A percentile compares a stretch with the other conserved stretches of the same genome.
These are phyloP conservation scores for Sarcophilus harrisii DNA, from an alignment of 2,797 vertebrate species.

Conservation along the genomic window DNA sequence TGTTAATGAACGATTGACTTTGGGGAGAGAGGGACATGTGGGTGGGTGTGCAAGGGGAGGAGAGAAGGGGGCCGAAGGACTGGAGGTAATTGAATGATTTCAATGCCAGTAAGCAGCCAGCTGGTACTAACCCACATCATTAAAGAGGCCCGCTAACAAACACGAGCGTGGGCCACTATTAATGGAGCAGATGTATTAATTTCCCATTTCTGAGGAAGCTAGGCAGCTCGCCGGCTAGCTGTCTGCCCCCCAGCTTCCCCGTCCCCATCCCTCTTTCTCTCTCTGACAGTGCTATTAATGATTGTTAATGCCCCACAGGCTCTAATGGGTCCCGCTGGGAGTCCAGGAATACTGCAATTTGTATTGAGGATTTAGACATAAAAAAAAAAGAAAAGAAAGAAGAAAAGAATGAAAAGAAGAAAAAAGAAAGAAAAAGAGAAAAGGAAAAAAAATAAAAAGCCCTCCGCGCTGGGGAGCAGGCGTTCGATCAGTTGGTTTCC, in stretches of 20 bases:
- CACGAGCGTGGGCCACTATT: conserved; percentile 93
- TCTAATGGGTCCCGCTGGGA: conserved; percentile 99
- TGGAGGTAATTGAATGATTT: conserved; percentile 92
- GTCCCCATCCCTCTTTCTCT: conserved; percentile 51
- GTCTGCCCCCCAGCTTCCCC: conserved; percentile 80
- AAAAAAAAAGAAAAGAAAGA: conserved; percentile 84
- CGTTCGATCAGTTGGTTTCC: conserved; percentile 91
- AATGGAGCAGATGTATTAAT: conserved; percentile 98
- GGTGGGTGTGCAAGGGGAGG: conserved; percentile 66
- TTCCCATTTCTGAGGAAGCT: conserved; percentile 96
- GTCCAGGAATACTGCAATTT: conserved; percentile 98
- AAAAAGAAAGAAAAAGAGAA: conserved; percentile 81
- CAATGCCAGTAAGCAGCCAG: conserved; percentile 90
- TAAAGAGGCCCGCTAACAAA: conserved; percentile 95
- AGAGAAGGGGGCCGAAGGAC: conserved; percentile 71
- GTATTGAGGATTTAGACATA: conserved; percentile 99
- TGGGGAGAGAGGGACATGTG: conserved; percentile 70
- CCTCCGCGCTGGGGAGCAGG: conserved; percentile 88
- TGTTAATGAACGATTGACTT: conserved; percentile 89
- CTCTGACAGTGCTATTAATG: conserved; percentile 90
- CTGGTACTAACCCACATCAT: conserved; percentile 93
- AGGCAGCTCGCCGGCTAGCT: conserved; percentile 89
- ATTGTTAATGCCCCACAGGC: conserved; percentile 99
- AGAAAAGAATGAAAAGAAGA: conserved; percentile 84
- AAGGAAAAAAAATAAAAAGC: conserved; percentile 80